A percentile compares a stretch with the other conserved stretches of the same genome.
Conservation (phyloP, 2,113 vertebrate species). For the Numida meleagris region DNA sequence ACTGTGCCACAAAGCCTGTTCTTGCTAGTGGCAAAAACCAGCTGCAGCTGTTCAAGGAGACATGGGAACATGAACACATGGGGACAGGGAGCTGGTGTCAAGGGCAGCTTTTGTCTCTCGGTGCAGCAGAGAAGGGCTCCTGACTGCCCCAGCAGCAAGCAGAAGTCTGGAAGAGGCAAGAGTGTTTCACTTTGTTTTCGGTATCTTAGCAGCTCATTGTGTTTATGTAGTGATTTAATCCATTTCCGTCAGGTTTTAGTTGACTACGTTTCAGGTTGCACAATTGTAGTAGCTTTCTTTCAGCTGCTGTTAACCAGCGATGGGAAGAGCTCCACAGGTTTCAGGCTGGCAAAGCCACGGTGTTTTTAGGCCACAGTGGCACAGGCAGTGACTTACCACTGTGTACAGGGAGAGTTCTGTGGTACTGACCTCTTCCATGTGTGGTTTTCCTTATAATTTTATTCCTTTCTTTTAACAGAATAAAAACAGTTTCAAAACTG, state of each 20-base stretch:
- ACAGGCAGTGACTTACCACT: background rate
- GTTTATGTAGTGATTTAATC: background rate
- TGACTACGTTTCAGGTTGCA: background rate
- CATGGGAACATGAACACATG: rapidly evolving
- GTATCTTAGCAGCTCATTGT: background rate
- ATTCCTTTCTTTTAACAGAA: background rate
- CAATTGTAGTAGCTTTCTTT: background rate
- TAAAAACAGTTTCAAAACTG: background rate
- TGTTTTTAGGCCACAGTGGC: background rate
- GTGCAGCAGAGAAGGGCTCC: background rate
- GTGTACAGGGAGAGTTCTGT: too few relatives aligned
- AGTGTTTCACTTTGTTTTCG: background rate
- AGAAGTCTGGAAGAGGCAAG: background rate
- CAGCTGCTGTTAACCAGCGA: background rate
- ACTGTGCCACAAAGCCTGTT: background rate
- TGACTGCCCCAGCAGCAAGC: background rate
- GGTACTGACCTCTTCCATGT: background rate
- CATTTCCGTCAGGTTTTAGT: background rate
- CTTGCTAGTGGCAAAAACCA: background rate
- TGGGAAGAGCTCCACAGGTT: background rate
- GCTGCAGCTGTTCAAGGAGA: background rate
- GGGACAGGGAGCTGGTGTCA: rapidly evolving
- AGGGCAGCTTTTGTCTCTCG: background rate
- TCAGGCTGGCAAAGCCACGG: background rate
- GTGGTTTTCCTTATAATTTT: background rate